These are phyloP conservation scores for Scomberomorus guttatus DNA, from an alignment of 2,797 vertebrate genomes.

Conservation along the genomic window DNA sequence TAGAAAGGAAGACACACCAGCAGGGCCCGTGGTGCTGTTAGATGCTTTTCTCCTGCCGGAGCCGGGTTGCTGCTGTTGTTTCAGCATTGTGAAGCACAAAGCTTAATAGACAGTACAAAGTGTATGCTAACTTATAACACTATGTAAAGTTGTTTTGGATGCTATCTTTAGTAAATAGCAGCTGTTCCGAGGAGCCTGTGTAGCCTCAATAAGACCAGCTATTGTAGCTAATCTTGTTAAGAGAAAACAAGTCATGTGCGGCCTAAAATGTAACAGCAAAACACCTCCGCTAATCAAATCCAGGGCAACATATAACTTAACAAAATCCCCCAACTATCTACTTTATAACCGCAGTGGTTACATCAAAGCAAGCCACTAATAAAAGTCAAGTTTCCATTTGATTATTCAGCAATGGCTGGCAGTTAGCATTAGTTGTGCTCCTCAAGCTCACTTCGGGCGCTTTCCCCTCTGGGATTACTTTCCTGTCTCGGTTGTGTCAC, in stretches of 20 bases:
- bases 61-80: no score
- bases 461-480: slow-evolving; percentile 75
- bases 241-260: slow-evolving; percentile 60
- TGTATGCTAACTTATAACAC: no score
- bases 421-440: slow-evolving; percentile 80
- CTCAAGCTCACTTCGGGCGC: slow-evolving; percentile 73
- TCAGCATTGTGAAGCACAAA: no score
- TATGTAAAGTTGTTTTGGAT: no score
- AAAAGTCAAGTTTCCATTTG: slow-evolving; percentile 66
- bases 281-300: slow-evolving; percentile 33
- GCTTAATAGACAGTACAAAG: no score
- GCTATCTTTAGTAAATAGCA: no score
- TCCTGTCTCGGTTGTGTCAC: slow-evolving; percentile 58
- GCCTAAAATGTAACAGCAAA: slow-evolving; percentile 69
- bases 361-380: slow-evolving; percentile 51
- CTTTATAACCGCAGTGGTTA: slow-evolving; percentile 34
- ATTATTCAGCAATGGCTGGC: slow-evolving; percentile 71
- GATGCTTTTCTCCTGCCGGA: no score
- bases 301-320: slow-evolving; percentile 47
- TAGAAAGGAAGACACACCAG: no score
- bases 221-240: slow-evolving; percentile 53
- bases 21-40: no score
- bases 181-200: no score
- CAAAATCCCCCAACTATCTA: slow-evolving; percentile 4
- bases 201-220: no score